phyloP scores from a whole-genome alignment of 35 echinoderm and acorn worm species.

The Lytechinus variegatus region DNA sequence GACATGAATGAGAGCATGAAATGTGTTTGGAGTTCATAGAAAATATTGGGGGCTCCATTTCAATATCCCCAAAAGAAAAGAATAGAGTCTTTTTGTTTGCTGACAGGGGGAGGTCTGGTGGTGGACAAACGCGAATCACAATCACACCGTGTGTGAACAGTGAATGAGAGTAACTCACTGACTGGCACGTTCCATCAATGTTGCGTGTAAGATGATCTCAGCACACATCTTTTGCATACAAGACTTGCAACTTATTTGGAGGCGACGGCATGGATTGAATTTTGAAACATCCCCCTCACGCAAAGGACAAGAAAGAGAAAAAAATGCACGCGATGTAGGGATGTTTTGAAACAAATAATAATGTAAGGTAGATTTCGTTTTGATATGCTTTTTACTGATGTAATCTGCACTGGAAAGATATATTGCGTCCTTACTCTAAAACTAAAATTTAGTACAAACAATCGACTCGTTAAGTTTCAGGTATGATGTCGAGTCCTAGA shows the following conservation, averaged over 20 bases:
- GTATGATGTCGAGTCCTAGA: too few relatives aligned
- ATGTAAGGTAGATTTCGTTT: too few relatives aligned
- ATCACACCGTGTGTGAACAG: neutral
- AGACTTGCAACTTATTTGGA: neutral
- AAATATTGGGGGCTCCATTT: neutral
- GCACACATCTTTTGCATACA: neutral
- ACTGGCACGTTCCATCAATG: neutral
- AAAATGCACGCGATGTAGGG: too few relatives aligned
- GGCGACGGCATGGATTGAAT: neutral
- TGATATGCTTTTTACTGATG: too few relatives aligned
- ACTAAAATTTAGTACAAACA: too few relatives aligned
- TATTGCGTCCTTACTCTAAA: too few relatives aligned
- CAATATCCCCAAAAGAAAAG: neutral
- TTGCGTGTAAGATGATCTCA: constrained; percentile 11
- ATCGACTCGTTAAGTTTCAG: too few relatives aligned
- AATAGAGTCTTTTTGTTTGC: neutral
- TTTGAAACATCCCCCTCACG: neutral
- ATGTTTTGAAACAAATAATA: too few relatives aligned
- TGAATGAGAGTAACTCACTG: neutral
- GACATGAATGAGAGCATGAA: neutral
- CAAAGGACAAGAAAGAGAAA: too few relatives aligned
- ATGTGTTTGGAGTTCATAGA: neutral
- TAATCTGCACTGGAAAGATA: too few relatives aligned
- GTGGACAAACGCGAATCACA: neutral
- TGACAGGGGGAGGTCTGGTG: neutral